A percentile compares a stretch with the other conserved stretches of the same genome.
These are phyloP conservation scores for Caloenas nicobarica DNA, from an alignment of 2,113 vertebrate genomes.

Conservation along the genomic window DNA sequence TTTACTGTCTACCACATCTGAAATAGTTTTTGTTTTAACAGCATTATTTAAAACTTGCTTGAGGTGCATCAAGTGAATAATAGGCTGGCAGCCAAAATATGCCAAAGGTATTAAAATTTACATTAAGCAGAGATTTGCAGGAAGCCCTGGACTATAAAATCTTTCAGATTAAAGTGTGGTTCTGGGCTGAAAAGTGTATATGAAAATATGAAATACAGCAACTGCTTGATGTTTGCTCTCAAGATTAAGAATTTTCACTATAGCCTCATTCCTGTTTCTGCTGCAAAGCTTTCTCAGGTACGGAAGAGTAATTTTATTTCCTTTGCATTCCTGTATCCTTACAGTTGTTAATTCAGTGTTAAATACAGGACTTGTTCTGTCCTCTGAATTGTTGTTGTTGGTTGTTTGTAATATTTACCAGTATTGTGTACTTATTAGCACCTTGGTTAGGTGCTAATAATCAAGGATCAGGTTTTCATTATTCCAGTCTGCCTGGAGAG, in stretches of 20 bases:
- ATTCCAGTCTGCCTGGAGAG: not conserved
- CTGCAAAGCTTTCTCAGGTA: not conserved
- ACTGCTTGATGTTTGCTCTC: conserved; percentile 10
- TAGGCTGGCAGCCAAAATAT: conserved; percentile 43
- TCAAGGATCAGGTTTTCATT: not conserved
- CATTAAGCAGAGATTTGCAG: conserved; percentile 43
- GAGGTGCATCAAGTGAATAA: conserved; percentile 3
- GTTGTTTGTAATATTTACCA: not conserved
- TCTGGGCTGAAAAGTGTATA: not conserved
- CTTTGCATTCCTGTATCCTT: not conserved
- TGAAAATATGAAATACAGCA: conserved; percentile 37
- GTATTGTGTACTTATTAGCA: not conserved
- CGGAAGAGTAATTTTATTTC: not conserved
- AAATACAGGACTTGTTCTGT: not conserved
- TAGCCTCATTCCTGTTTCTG: not conserved
- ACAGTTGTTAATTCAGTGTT: not conserved
- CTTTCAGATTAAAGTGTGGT: conserved; percentile 42
- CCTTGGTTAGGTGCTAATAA: not conserved
- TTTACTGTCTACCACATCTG: conserved; percentile 1
- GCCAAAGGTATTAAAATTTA: conserved; percentile 36
- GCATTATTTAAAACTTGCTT: conserved; percentile 40
- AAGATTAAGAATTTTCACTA: conserved; percentile 23
- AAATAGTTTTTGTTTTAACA: conserved; percentile 43
- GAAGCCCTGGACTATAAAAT: conserved; percentile 55
- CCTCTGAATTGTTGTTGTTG: not conserved